Percentiles rank a stretch among this genome's conserved stretches.
phyloP scores from a whole-genome alignment of 2,888 invertebrate genomes.

The Lasioglossum vierecki region DNA sequence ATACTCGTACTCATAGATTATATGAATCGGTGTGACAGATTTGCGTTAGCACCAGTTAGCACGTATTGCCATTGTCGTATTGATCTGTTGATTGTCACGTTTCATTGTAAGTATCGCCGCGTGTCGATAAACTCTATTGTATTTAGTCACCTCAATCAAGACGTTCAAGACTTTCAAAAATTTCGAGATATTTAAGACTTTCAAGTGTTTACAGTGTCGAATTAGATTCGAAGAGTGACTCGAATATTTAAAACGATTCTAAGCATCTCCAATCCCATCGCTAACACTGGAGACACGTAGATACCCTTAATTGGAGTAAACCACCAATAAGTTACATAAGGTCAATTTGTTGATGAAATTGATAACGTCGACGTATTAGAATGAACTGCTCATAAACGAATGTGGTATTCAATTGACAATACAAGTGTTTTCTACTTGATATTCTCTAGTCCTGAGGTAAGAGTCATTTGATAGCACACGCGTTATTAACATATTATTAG shows the following conservation, averaged over 20 bases:
- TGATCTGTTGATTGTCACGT: neutral
- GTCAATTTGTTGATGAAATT: conserved; percentile 38
- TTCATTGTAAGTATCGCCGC: neutral
- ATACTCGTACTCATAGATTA: too few species aligned
- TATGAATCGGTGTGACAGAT: too few species aligned
- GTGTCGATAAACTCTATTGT: neutral
- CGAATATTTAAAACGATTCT: too few species aligned
- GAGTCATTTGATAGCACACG: conserved; percentile 6
- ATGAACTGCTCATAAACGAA: conserved; percentile 27
- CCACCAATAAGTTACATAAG: conserved; percentile 60
- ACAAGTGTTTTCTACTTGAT: conserved; percentile 1
- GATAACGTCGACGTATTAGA: conserved; percentile 29
- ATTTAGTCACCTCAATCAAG: neutral
- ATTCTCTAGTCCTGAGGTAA: conserved; percentile 36
- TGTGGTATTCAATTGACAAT: neutral
- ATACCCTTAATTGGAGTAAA: conserved; percentile 39
- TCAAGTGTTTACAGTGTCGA: neutral
- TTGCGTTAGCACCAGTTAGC: too few species aligned
- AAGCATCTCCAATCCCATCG: neutral
- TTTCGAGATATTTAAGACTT: neutral
- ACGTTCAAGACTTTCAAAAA: too few species aligned
- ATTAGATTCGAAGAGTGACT: too few species aligned
- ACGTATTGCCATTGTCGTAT: too few species aligned
- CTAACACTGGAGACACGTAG: conserved; percentile 15
- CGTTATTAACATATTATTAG: neutral